Evolutionary conservation across 2,888 invertebrate species (phyloP).

Genomic region (Torymus tubicola): DNA sequence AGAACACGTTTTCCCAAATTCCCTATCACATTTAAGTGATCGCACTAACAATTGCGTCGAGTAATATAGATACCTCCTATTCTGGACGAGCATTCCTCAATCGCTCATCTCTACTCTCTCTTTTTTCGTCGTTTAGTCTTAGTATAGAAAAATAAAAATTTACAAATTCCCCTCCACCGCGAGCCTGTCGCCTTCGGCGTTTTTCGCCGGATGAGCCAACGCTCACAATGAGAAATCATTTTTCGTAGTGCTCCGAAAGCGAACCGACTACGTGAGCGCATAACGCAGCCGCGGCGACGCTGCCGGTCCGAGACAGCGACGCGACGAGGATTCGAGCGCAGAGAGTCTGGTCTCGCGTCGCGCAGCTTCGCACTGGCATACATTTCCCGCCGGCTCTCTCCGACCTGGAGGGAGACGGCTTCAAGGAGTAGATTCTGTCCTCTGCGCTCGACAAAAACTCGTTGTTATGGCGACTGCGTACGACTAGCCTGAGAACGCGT

Average conservation of each 20-base stretch:
- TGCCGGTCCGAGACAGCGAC: conserved; percentile 46
- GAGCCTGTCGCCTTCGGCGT: neutral
- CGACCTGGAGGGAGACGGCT: neutral
- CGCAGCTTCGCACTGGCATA: neutral
- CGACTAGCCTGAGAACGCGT: conserved; percentile 37
- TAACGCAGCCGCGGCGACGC: neutral
- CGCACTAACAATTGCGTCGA: conserved; percentile 25
- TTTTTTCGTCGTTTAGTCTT: neutral
- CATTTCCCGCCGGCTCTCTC: neutral
- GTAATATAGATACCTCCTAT: conserved; percentile 22
- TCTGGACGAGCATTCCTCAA: conserved; percentile 1
- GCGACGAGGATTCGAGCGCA: conserved; percentile 19
- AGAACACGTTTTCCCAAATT: too few relatives aligned
- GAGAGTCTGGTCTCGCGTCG: conserved; percentile 48
- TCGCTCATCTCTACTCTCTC: neutral
- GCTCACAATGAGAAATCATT: too few relatives aligned
- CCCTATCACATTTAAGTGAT: conserved; percentile 2
- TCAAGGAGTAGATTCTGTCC: conserved; percentile 8
- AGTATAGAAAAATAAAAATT: conserved; percentile 24
- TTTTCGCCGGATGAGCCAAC: too few relatives aligned
- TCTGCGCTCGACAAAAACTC: conserved; percentile 43
- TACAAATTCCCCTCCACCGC: neutral
- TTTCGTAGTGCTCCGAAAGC: neutral
- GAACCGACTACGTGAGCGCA: neutral
- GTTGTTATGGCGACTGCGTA: conserved; percentile 32